A percentile compares a stretch with the other conserved stretches of the same genome.
Conservation (phyloP, 2,113 vertebrate species). For the Callionymus lyra region DNA sequence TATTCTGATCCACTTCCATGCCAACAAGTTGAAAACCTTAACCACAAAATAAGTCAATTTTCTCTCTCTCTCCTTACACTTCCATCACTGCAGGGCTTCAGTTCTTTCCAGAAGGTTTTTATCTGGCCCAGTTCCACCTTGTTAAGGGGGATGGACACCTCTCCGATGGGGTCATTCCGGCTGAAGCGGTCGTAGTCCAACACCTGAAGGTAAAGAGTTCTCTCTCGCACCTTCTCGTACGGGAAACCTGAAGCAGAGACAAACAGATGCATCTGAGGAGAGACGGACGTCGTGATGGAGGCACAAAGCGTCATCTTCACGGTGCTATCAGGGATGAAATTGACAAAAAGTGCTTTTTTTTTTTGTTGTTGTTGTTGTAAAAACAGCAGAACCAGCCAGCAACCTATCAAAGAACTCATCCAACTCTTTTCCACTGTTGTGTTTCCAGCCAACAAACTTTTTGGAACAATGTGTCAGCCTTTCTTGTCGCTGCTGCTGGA, state of each 20-base stretch:
- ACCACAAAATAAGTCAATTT: no score
- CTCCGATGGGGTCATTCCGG: conserved; percentile 95
- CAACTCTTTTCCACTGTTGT: no score
- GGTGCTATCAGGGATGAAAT: conserved; percentile 9
- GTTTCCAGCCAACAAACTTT: no score
- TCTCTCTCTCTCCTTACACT: conserved; percentile 72
- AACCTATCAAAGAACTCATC: background rate
- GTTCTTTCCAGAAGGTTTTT: conserved; percentile 98
- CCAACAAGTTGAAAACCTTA: no score
- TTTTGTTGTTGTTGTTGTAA: no score
- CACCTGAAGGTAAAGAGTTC: conserved; percentile 95
- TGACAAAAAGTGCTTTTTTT: conserved; percentile 22
- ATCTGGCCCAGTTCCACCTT: conserved; percentile 95
- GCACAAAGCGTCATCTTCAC: conserved; percentile 7
- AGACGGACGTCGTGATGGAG: conserved; percentile 2
- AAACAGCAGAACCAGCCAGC: conserved; percentile 10
- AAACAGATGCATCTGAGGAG: conserved; percentile 7
- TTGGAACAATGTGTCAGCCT: no score
- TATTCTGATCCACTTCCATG: no score
- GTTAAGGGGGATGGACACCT: conserved; percentile 95
- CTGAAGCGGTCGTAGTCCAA: conserved; percentile 98
- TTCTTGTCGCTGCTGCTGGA: no score
- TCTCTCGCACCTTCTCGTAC: conserved; percentile 95
- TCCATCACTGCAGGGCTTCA: conserved; percentile 97
- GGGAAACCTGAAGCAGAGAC: conserved; percentile 78